Evolutionary conservation across 2,888 invertebrate species (phyloP).

Genomic region (Tetragnatha montana): DNA sequence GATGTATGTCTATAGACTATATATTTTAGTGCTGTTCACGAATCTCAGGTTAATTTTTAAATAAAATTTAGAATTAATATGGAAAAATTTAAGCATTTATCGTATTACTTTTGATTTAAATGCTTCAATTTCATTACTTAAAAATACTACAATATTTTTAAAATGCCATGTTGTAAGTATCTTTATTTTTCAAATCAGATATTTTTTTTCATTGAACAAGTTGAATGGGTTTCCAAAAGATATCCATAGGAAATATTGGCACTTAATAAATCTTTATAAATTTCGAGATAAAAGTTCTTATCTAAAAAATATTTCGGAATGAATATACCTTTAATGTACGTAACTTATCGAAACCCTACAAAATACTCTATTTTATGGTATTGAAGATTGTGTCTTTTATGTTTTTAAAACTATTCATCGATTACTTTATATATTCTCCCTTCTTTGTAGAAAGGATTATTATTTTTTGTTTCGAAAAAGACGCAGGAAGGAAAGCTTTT

Average conservation of each 20-base stretch:
- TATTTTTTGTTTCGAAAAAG: background rate
- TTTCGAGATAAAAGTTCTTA: constrained; percentile 20
- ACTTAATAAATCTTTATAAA: constrained; percentile 36
- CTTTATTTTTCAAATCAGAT: background rate
- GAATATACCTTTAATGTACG: constrained; percentile 19
- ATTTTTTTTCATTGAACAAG: background rate
- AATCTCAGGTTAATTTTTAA: too few relatives aligned
- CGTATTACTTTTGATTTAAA: too few relatives aligned
- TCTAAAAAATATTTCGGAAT: background rate
- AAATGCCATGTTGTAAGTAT: background rate
- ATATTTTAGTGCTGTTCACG: too few relatives aligned
- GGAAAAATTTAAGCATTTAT: too few relatives aligned
- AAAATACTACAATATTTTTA: too few relatives aligned
- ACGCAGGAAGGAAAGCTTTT: background rate
- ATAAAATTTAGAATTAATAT: too few relatives aligned
- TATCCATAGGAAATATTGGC: background rate
- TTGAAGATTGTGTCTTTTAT: constrained; percentile 7
- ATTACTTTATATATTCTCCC: constrained; percentile 12
- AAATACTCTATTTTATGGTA: constrained; percentile 4
- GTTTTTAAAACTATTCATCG: constrained; percentile 39
- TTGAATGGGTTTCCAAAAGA: too few relatives aligned
- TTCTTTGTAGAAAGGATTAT: constrained; percentile 9
- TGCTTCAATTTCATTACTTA: too few relatives aligned
- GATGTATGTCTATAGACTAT: too few relatives aligned
- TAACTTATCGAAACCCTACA: constrained; percentile 41